A percentile compares a stretch with the other conserved stretches of the same genome.
Evolutionary conservation across 2,797 vertebrate species (phyloP).

Genomic region (Denticeps clupeoides): DNA sequence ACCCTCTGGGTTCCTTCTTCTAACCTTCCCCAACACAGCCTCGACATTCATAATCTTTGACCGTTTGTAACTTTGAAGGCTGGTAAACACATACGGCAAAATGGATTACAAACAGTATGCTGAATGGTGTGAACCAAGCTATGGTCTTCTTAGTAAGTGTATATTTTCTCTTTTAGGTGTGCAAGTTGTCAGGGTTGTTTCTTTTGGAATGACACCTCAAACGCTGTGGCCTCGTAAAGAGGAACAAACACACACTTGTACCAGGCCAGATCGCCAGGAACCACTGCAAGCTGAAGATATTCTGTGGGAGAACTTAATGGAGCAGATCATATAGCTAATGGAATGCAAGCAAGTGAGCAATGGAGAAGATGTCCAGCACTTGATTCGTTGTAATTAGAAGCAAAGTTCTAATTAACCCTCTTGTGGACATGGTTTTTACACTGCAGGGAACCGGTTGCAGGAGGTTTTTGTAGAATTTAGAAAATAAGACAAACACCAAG

Average conservation of each 20-base stretch:
- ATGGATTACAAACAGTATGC: conserved; percentile 25
- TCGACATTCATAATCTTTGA: background rate
- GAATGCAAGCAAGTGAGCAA: conserved; percentile 18
- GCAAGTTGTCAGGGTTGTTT: conserved; percentile 27
- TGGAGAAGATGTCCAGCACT: conserved; percentile 22
- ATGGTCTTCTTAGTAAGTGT: conserved; percentile 20
- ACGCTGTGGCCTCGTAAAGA: conserved; percentile 33
- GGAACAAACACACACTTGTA: conserved; percentile 37
- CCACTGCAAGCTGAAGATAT: conserved; percentile 31
- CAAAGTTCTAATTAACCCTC: too few species aligned
- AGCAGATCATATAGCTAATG: conserved; percentile 29
- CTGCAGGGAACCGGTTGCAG: too few species aligned
- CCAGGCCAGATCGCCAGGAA: conserved; percentile 33
- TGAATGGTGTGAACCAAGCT: conserved; percentile 17
- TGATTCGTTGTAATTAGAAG: too few species aligned
- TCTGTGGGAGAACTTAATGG: conserved; percentile 29
- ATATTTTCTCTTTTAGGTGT: conserved; percentile 40
- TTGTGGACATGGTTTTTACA: too few species aligned
- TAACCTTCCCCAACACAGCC: background rate
- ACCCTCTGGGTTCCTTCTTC: background rate
- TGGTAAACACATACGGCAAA: conserved; percentile 19
- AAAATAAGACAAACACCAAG: too few species aligned
- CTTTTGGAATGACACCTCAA: conserved; percentile 24
- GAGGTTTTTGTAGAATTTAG: too few species aligned
- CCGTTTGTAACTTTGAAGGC: background rate